Evolutionary conservation across 2,797 vertebrate genomes (phyloP).

Genomic region (Tolypeutes matacus): DNA sequence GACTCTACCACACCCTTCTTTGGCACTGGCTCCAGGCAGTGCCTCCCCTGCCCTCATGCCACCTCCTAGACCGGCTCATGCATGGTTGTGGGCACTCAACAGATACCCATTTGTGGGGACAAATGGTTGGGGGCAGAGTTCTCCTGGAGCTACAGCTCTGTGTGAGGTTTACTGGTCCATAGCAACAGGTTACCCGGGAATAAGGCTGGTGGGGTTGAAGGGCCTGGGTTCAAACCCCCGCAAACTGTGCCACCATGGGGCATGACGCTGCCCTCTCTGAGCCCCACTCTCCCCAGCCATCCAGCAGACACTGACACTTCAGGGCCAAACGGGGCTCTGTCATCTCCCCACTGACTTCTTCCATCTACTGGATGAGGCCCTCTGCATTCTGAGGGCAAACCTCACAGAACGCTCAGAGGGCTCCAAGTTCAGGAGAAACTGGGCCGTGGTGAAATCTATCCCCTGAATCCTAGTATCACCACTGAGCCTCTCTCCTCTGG

Average conservation of each 20-base stretch:
- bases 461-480: neutral
- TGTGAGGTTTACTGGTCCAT: neutral
- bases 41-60: accelerated
- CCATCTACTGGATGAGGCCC: neutral
- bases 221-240: neutral
- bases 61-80: neutral
- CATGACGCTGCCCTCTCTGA: neutral
- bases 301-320: neutral
- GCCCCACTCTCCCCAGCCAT: neutral
- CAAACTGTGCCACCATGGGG: neutral
- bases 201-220: neutral
- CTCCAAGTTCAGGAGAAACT: slow-evolving; percentile 47
- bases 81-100: neutral
- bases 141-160: neutral
- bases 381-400: neutral
- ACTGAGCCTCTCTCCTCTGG: slow-evolving; percentile 26
- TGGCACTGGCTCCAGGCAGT: neutral
- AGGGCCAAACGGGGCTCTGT: neutral
- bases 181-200: neutral
- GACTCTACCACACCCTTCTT: neutral
- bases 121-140: neutral
- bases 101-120: neutral
- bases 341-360: neutral
- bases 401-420: neutral
- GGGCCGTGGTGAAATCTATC: neutral